Evolutionary conservation across 2,797 vertebrate genomes (phyloP).

Genomic region (Labeo calbasu): DNA sequence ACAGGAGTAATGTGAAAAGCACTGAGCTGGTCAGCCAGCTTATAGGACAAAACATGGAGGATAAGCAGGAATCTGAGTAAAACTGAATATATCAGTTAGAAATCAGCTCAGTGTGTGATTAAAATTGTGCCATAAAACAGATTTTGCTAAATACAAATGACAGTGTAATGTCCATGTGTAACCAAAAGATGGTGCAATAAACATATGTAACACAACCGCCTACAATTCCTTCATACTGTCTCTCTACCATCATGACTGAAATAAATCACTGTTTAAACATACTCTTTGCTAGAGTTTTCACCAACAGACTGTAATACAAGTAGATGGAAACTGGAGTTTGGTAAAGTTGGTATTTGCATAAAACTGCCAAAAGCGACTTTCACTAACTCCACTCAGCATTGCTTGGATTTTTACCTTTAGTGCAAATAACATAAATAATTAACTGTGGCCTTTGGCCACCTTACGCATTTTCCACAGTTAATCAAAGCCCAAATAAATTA

Average conservation of each 20-base stretch:
- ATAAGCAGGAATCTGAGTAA: not conserved
- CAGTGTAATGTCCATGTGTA: not conserved
- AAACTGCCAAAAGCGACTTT: not conserved
- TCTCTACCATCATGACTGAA: not conserved
- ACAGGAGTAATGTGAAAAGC: not conserved
- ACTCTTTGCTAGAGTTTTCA: not conserved
- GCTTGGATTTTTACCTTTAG: not conserved
- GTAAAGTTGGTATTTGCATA: not conserved
- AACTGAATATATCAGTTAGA: not conserved
- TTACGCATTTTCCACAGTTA: not conserved
- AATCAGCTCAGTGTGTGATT: not conserved
- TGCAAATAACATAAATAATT: not conserved
- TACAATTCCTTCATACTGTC: not conserved
- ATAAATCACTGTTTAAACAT: not conserved
- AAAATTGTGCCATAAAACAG: not conserved
- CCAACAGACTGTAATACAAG: not conserved
- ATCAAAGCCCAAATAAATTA: not conserved
- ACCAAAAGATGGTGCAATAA: not conserved
- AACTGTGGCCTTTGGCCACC: not conserved
- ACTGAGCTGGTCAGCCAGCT: not conserved
- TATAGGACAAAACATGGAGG: not conserved
- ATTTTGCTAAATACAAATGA: not conserved
- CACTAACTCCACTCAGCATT: not conserved
- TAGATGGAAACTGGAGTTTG: not conserved
- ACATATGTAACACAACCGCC: not conserved